These are phyloP conservation scores for Xestia c-nigrum DNA, from an alignment of 2,888 invertebrate genomes.

Conservation along the genomic window DNA sequence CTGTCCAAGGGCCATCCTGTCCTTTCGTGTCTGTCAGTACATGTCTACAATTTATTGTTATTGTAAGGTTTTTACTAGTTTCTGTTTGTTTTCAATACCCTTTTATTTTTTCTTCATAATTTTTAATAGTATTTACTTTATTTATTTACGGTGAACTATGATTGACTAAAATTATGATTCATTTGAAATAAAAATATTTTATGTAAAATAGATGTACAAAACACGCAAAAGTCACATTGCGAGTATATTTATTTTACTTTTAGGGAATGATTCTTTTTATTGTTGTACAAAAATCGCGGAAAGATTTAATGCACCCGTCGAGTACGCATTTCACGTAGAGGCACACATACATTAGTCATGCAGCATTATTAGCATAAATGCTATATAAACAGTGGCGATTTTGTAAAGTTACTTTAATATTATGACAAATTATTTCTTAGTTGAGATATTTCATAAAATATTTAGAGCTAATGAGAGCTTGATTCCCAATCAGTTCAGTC, in stretches of 20 bases:
- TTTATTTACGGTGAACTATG: not conserved
- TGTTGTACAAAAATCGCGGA: not conserved
- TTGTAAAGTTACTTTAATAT: not conserved
- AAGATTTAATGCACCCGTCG: slow-evolving; percentile 11
- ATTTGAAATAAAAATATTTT: slow-evolving; percentile 13
- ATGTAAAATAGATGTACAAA: not conserved
- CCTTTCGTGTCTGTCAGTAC: slow-evolving; percentile 72
- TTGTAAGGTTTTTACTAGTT: slow-evolving; percentile 18
- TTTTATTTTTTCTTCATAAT: slow-evolving; percentile 15
- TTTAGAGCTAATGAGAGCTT: not conserved
- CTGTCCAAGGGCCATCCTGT: slow-evolving; percentile 76
- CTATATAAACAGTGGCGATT: not conserved
- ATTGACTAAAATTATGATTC: slow-evolving; percentile 8
- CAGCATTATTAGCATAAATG: not conserved
- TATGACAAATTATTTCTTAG: not conserved
- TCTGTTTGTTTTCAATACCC: slow-evolving; percentile 39
- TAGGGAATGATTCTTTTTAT: slow-evolving; percentile 7
- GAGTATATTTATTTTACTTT: not conserved
- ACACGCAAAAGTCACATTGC: not conserved
- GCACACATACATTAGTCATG: too few relatives aligned
- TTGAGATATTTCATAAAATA: too few relatives aligned
- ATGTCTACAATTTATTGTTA: slow-evolving; percentile 52
- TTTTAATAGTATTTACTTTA: slow-evolving; percentile 3
- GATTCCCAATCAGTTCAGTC: not conserved
- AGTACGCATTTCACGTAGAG: slow-evolving; percentile 2